These are phyloP conservation scores for Oligia fasciuncula DNA, from an alignment of 2,888 invertebrate genomes.

Conservation along the genomic window DNA sequence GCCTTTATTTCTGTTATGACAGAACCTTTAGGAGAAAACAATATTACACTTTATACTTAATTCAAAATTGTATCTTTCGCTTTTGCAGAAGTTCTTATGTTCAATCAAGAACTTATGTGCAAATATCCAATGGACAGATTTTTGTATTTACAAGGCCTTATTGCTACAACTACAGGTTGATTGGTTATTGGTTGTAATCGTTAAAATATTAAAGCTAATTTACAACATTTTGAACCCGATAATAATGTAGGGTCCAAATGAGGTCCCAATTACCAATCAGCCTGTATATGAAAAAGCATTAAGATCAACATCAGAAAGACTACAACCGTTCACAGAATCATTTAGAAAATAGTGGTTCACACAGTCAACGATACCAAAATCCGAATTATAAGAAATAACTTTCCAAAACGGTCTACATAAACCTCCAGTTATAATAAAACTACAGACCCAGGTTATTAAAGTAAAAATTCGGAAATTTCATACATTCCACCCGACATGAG, in stretches of 20 bases:
- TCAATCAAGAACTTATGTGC: not conserved
- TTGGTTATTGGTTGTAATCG: not conserved
- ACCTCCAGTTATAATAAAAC: slow-evolving; percentile 37
- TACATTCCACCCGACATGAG: slow-evolving; percentile 61
- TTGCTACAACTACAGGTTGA: not conserved
- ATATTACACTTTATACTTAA: not conserved
- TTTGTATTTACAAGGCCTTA: not conserved
- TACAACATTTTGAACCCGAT: not conserved
- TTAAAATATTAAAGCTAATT: not conserved
- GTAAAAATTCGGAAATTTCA: slow-evolving; percentile 65
- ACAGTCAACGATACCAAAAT: not conserved
- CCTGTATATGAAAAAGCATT: not conserved
- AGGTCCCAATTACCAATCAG: not conserved
- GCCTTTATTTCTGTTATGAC: not conserved
- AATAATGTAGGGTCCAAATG: not conserved
- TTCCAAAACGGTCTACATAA: slow-evolving; percentile 44
- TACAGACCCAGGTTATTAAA: slow-evolving; percentile 43
- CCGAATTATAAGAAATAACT: slow-evolving; percentile 25
- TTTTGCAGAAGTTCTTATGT: not conserved
- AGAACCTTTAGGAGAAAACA: not conserved
- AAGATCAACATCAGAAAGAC: not conserved
- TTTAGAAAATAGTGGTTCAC: not conserved
- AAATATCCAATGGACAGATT: not conserved
- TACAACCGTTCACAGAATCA: not conserved
- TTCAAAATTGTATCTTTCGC: not conserved